Evolutionary conservation across 2,113 vertebrate species (phyloP).

Genomic region (Epinephelus moara): DNA sequence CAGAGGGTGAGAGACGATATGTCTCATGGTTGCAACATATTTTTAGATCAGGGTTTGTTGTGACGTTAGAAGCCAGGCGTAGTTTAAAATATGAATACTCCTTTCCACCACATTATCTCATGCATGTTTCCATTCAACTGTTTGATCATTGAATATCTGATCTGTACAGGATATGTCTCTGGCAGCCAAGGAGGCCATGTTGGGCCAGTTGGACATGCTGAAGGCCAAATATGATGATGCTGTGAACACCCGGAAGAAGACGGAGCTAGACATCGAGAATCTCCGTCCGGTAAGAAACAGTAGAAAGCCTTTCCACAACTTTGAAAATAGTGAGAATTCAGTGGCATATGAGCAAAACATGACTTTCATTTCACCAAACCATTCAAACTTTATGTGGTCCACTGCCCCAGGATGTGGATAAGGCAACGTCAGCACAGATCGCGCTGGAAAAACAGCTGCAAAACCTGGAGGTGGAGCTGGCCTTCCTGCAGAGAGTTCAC

Average conservation of each 20-base stretch:
- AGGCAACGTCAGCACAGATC: constrained; percentile 74
- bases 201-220: constrained; percentile 75
- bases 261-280: constrained; percentile 81
- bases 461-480: constrained; percentile 80
- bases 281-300: constrained; percentile 80
- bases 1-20: constrained; percentile 71
- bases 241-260: constrained; percentile 79
- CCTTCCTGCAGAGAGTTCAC: constrained; percentile 84
- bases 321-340: not conserved
- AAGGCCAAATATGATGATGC: constrained; percentile 82
- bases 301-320: not conserved
- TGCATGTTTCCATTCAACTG: not conserved
- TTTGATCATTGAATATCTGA: constrained; percentile 6
- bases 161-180: constrained; percentile 79
- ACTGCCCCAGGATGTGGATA: constrained; percentile 76
- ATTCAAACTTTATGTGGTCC: not conserved
- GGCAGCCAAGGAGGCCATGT: constrained; percentile 76
- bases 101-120: not conserved
- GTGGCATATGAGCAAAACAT: not conserved
- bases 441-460: constrained; percentile 81
- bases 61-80: not conserved
- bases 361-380: not conserved
- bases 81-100: not conserved
- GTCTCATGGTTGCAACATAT: not conserved
- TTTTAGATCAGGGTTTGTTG: not conserved